Evolutionary conservation across 92 coral and sea anemone species (phyloP), one percentile per base, ranked within the genome.

Genomic region (Desmophyllum pertusum): DNA sequence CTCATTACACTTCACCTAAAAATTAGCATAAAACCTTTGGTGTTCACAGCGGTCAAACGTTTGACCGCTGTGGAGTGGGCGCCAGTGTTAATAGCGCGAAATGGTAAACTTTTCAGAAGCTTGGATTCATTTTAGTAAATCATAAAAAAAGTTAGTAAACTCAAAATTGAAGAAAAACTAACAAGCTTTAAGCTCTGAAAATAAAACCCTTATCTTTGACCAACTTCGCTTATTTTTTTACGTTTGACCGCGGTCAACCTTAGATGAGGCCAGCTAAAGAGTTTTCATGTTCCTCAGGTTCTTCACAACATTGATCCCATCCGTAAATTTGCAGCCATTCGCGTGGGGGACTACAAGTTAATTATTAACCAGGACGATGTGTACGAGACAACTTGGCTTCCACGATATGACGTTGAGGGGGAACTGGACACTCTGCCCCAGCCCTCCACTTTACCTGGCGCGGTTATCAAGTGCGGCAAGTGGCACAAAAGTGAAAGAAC

Each of bases 291-390:
- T 37, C 5, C 36, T 37, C 19, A 82, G 79, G 86, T 91, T 40
- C 86, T 97, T 6, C 99, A 97, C 72, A 97, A 97, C 83, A 93
- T 97, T 43, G 99, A 97, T 76, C 98, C 98, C 14, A 62, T 92
- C 66, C 87, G 97, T 29, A 88, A 89, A 63, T 92, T 89, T 84
- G 99, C 99, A 70, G 99, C 99, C 3, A 97, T 97, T 80, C 84
- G 99, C 57, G 80, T 94, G 62, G 88, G 84, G 52, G 88, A 93
- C 81, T 93, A 91, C 93, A 97, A 97, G 76, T 69, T 97, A 37
- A 90, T 97, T 41, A 89, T 97, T 35, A 97, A 97, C 41, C 99
- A 97, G 77, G 93, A 97, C 64, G 94, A 93, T 17, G 98, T 90
- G 57, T 94, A 74, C 81, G 82, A 91, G 23, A 91, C 98, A 19